Base-by-base conservation (phyloP, 2,888 invertebrate species). In the Amphimallon solstitiale region DNA sequence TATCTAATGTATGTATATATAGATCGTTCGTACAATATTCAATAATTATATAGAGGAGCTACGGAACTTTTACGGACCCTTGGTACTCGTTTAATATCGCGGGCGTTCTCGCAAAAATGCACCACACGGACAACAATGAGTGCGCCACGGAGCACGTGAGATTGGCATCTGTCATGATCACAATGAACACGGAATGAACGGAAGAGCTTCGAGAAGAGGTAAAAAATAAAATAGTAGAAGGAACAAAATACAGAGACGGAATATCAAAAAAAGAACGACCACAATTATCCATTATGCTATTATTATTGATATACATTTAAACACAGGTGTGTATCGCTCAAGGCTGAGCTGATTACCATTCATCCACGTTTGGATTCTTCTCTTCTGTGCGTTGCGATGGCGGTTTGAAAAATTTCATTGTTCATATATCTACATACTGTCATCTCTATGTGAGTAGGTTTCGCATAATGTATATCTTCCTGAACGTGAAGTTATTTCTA, bases 151-250 rank as follows among this genome's bases (percentile, higher is more conserved):
- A 68, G 69, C 61, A 49, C 56, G 65, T 46, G 48, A 74, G 76
- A 77, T 76, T 77, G 76, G 75, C 76, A 77, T 77, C 75, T 77
- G 77, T 76, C 76, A 74, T 69, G 69, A 71, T 71, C 63, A 75
- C 74, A 75, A 75, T 73, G 65, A 73, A 54, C 66, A 51, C 65
- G 63, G 63, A 61, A 63, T 62, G 51, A 66, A 66, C 56, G 56
- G 56, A 59, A 59, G 56, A 68, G 56, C 29, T 29, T 29, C 17
- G 43, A 59, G 43, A 9, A 38, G 56, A 15, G 51, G 52, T 51
- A 52, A 46, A 56, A 38, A 45, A 48, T 15, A 59, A 6, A 19
- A 34, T 21, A 45, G 65, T 61, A 12, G 23, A 65, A 66, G 66
- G 64, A 61, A 52, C 48, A 43, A 54, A 34, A 29, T n/a, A n/a